These are phyloP conservation scores for Ia io DNA, from an alignment of 2,113 vertebrate genomes.

Conservation along the genomic window DNA sequence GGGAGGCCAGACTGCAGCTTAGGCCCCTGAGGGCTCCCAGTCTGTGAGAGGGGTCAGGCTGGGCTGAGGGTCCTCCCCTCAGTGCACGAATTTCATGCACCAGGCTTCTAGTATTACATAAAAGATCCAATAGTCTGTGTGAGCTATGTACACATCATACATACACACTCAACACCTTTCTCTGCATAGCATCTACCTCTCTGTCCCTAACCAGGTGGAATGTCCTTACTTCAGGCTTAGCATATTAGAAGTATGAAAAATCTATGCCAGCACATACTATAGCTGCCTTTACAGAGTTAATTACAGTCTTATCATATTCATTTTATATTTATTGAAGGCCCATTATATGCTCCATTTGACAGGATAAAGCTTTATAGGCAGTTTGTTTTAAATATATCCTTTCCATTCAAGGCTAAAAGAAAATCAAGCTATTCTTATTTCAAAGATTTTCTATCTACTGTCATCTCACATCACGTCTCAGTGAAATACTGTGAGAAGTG, in stretches of 20 bases:
- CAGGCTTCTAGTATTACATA: neutral
- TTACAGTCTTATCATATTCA: slow-evolving; percentile 28
- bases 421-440: slow-evolving; percentile 71
- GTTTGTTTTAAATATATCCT: slow-evolving; percentile 53
- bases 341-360: slow-evolving; percentile 1
- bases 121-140: neutral
- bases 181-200: neutral
- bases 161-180: neutral
- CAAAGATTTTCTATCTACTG: slow-evolving; percentile 78
- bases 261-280: neutral
- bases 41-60: too few species aligned
- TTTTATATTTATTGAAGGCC: slow-evolving; percentile 24
- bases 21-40: too few species aligned
- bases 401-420: slow-evolving; percentile 57
- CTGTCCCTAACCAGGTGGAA: neutral
- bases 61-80: too few species aligned
- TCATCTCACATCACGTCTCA: slow-evolving; percentile 78
- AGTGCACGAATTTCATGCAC: too few species aligned
- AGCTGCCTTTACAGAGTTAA: slow-evolving; percentile 13
- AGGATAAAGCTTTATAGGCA: slow-evolving; percentile 29
- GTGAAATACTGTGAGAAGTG: slow-evolving; percentile 78
- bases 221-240: neutral
- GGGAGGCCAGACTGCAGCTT: too few species aligned
- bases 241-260: neutral
- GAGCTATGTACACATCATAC: neutral